A percentile compares a stretch with the other conserved stretches of the same genome.
Conservation (phyloP, 1,140 invertebrate species). For the Drosophila nannoptera region DNA sequence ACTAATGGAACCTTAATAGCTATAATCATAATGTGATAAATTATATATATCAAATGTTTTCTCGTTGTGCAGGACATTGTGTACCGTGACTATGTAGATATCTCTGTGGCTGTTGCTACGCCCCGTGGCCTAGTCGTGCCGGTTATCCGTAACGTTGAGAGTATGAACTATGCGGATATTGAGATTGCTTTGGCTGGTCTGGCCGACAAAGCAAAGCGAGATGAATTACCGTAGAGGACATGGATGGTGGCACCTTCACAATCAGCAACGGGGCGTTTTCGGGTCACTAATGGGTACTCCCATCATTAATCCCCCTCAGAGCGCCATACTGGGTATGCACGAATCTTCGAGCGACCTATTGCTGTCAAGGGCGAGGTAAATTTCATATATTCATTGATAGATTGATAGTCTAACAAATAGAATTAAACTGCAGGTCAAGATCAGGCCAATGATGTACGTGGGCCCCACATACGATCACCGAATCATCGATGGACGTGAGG, state of each 20-base stretch:
- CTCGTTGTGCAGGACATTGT: constrained; percentile 88
- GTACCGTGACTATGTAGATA: constrained; percentile 98
- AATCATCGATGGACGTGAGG: constrained; percentile 99
- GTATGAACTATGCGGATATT: constrained; percentile 98
- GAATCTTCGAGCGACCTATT: constrained; percentile 96
- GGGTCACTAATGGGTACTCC: constrained; percentile 99
- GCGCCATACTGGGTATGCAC: constrained; percentile 99
- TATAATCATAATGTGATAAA: too few relatives aligned
- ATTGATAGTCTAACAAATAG: neutral
- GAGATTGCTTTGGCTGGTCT: constrained; percentile 93
- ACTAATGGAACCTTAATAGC: too few relatives aligned
- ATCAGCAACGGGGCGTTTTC: constrained; percentile 99
- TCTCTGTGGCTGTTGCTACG: constrained; percentile 99
- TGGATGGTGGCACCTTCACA: constrained; percentile 99
- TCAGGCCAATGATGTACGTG: constrained; percentile 99
- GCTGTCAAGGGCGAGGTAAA: constrained; percentile 96
- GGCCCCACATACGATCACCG: constrained; percentile 99
- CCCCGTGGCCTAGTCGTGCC: constrained; percentile 99
- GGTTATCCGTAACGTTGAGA: constrained; percentile 96
- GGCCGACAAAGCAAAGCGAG: constrained; percentile 95
- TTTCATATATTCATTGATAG: neutral
- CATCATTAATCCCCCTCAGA: constrained; percentile 99
- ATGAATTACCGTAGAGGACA: constrained; percentile 97
- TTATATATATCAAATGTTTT: neutral
- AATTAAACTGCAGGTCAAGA: constrained; percentile 86